Base-by-base conservation (phyloP, 2,797 vertebrate species). In the Pogoniulus pusillus region DNA sequence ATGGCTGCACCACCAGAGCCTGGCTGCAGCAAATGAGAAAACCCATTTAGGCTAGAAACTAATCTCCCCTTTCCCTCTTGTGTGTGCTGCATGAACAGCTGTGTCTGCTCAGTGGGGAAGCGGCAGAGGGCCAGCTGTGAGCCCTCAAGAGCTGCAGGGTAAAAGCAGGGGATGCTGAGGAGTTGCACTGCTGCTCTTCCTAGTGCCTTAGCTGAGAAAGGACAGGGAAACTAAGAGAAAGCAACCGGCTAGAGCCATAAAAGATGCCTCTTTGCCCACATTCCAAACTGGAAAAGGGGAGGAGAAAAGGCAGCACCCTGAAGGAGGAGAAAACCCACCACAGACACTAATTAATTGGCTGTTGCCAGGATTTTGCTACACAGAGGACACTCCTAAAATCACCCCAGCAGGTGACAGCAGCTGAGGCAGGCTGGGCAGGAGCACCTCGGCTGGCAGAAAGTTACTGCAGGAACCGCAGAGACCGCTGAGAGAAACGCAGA, bases 61-160 rank as follows among this genome's bases (percentile, higher is more conserved):
- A 94, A 94, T 92, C 85, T 89, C 87, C 54, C 60, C 35, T 20
- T 59, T 27, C 27, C 24, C 65, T 74, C 58, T 54, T 82, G 34
- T 45, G 76, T 45, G 69, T 53, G 65, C 55, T 75, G 84, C 90
- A 17, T 3, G 70, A 87, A 53, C 89, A 94, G 85, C 79, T 85
- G 89, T 81, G 79, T 18, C 82, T 4, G 57, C n/a, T 80, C 82
- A 59, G 20, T 57, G 82, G 51, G 30, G 62, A 89, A 87, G 54
- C 82, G 81, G 72, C 81, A 86, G 63, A 93, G 70, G 63, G 70
- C 79, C 84, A 91, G 86, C 86, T 95, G 92, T 69, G 90, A 85
- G 73, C 0, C 0, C 72, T 77, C 65, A 8, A 86, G 62, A 72
- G 3, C 51, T 9, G 43, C 51, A 7, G 66, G 5, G 39, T 24